These are phyloP conservation scores for Thalassophryne amazonica DNA, from an alignment of 2,797 vertebrate species.

Conservation along the genomic window DNA sequence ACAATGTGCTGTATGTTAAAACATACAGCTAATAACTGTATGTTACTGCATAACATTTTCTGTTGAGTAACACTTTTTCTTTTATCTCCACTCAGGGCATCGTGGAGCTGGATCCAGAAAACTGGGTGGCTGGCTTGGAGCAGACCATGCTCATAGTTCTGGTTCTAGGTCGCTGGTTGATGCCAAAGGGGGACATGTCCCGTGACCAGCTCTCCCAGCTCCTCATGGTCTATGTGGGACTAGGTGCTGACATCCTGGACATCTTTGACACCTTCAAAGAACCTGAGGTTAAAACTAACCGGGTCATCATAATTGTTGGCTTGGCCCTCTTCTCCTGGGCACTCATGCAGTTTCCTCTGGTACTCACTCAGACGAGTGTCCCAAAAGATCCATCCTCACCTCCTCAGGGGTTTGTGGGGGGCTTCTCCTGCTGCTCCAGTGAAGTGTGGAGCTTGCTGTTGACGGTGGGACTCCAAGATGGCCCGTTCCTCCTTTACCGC, in stretches of 20 bases:
- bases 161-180: slow-evolving; percentile 80
- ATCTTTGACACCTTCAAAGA: slow-evolving; percentile 80
- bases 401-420: neutral
- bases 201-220: slow-evolving; percentile 80
- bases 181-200: slow-evolving; percentile 82
- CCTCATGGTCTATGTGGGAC: slow-evolving; percentile 78
- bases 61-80: too few species aligned
- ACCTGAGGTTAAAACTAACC: slow-evolving; percentile 69
- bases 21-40: too few species aligned
- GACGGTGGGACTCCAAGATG: slow-evolving; percentile 76
- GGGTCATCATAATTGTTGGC: slow-evolving; percentile 59
- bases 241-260: slow-evolving; percentile 80
- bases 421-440: slow-evolving; percentile 64
- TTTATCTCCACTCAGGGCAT: slow-evolving; percentile 55
- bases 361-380: slow-evolving; percentile 74
- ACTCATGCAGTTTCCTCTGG: slow-evolving; percentile 79
- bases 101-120: slow-evolving; percentile 69
- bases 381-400: slow-evolving; percentile 10
- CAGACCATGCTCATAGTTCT: slow-evolving; percentile 80
- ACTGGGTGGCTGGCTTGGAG: slow-evolving; percentile 73
- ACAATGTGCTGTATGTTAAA: too few species aligned
- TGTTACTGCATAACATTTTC: too few species aligned
- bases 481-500: slow-evolving; percentile 77
- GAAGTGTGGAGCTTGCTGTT: slow-evolving; percentile 78
- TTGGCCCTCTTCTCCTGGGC: slow-evolving; percentile 79